phyloP scores from a whole-genome alignment of 2,888 invertebrate species.

The Eupithecia insigniata region DNA sequence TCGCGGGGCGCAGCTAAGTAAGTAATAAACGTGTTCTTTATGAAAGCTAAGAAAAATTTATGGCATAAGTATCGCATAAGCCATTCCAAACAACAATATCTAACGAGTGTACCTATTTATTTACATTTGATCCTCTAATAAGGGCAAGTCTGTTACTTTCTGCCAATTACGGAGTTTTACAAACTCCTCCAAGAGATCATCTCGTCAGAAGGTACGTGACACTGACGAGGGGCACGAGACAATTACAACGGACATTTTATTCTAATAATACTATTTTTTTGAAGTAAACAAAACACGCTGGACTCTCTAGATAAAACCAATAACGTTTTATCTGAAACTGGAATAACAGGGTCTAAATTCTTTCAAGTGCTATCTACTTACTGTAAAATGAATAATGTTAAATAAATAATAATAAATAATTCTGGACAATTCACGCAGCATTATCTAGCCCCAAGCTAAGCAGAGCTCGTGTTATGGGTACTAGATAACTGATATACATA shows the following conservation, averaged over 20 bases:
- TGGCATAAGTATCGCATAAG: neutral
- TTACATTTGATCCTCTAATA: conserved; percentile 5
- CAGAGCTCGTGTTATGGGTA: too few species aligned
- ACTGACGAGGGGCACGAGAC: conserved; percentile 1
- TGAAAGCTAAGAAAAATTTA: neutral
- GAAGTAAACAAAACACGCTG: neutral
- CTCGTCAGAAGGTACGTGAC: neutral
- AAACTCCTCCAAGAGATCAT: neutral
- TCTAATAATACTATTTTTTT: neutral
- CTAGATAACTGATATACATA: too few species aligned
- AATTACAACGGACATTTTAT: neutral
- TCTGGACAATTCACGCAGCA: too few species aligned
- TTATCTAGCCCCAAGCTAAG: too few species aligned
- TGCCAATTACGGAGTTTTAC: conserved; percentile 12
- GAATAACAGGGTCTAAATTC: neutral
- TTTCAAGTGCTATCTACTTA: neutral
- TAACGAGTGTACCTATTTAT: neutral
- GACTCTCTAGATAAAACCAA: neutral
- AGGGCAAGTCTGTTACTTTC: conserved; percentile 13
- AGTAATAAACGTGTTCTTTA: neutral
- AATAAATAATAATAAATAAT: too few species aligned
- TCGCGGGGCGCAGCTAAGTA: too few species aligned
- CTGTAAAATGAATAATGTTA: too few species aligned
- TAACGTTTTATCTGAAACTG: neutral
- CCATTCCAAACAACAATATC: neutral